These are phyloP conservation scores for Germaria angustata DNA, from an alignment of 2,888 invertebrate species.

Conservation along the genomic window DNA sequence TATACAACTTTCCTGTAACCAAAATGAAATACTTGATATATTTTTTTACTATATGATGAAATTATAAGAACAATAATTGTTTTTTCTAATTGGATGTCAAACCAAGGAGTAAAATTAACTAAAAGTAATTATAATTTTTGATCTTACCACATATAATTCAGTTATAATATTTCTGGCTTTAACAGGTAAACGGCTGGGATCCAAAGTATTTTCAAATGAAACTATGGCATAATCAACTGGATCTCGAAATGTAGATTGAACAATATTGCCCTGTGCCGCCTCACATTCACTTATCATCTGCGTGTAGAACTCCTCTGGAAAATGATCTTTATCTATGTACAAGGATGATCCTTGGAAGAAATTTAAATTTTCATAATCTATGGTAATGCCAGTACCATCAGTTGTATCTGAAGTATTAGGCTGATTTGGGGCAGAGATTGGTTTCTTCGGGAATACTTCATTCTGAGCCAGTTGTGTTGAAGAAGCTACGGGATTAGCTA, in stretches of 20 bases:
- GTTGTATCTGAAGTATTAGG: slow-evolving; percentile 70
- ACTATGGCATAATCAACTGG: slow-evolving; percentile 85
- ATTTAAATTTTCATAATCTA: slow-evolving; percentile 77
- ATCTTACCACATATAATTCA: slow-evolving; percentile 77
- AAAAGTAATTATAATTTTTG: background rate
- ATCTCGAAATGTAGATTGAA: slow-evolving; percentile 80
- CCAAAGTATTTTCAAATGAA: slow-evolving; percentile 80
- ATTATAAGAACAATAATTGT: too few relatives aligned
- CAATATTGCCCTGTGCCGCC: slow-evolving; percentile 82
- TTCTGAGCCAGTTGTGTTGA: slow-evolving; percentile 70
- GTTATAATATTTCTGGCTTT: slow-evolving; percentile 76
- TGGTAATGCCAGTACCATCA: slow-evolving; percentile 72
- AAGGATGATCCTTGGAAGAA: slow-evolving; percentile 75
- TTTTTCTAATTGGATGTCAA: too few relatives aligned
- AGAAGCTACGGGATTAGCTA: slow-evolving; percentile 63
- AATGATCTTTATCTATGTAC: slow-evolving; percentile 80
- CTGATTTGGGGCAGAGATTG: slow-evolving; percentile 27
- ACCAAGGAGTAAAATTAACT: background rate
- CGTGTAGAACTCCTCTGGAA: slow-evolving; percentile 79
- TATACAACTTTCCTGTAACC: slow-evolving; percentile 77
- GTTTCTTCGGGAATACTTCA: slow-evolving; percentile 27
- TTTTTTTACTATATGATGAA: background rate
- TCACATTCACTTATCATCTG: slow-evolving; percentile 81
- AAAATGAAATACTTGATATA: background rate
- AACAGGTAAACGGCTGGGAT: slow-evolving; percentile 71